These are phyloP conservation scores for Gymnothorax javanicus DNA, from an alignment of 2,797 vertebrate genomes.

Conservation along the genomic window DNA sequence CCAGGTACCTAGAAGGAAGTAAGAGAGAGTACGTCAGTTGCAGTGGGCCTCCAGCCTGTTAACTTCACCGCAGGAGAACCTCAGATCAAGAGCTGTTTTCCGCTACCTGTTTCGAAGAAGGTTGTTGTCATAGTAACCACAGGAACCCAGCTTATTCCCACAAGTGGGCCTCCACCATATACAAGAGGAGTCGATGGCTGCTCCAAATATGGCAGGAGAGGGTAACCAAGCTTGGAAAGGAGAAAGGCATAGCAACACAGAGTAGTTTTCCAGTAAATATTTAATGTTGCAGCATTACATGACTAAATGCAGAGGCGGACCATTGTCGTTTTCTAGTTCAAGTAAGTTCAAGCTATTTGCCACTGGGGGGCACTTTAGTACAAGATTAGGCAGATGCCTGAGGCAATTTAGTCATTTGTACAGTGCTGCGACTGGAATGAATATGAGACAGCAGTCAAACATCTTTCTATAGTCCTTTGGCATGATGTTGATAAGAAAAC, in stretches of 20 bases:
- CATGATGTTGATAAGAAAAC: not conserved
- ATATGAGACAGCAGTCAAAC: not conserved
- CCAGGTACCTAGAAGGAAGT: constrained; percentile 69
- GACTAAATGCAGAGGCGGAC: not conserved
- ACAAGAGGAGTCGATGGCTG: constrained; percentile 75
- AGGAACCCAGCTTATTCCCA: constrained; percentile 60
- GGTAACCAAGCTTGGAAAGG: constrained; percentile 73
- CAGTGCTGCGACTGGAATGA: not conserved
- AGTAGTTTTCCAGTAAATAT: not conserved
- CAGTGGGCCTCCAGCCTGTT: not conserved
- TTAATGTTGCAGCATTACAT: not conserved
- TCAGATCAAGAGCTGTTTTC: not conserved
- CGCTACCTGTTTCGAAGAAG: constrained; percentile 71
- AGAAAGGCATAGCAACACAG: not conserved
- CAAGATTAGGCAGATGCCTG: not conserved
- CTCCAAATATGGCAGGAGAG: constrained; percentile 71
- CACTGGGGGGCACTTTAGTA: constrained; percentile 35
- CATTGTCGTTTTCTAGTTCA: not conserved
- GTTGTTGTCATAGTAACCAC: constrained; percentile 72
- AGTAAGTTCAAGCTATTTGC: not conserved
- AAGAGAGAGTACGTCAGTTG: not conserved
- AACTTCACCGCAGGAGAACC: not conserved
- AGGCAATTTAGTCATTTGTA: not conserved
- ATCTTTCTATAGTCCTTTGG: not conserved
- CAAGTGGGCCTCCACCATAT: constrained; percentile 70